Conservation (phyloP, 2,888 invertebrate species). For the Xanthia icteritia region DNA sequence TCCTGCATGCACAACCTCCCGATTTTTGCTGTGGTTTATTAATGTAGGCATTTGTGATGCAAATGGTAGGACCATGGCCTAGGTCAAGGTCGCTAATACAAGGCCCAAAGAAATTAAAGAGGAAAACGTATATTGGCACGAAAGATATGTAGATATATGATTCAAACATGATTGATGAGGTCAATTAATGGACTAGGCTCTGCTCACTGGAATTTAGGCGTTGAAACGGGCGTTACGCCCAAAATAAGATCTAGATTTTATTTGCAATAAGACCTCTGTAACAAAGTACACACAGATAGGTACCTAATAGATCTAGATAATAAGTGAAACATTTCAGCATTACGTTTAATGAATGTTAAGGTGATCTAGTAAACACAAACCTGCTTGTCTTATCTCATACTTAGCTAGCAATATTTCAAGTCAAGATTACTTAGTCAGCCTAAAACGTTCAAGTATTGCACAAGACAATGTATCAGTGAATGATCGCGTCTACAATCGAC, state of each 20-base stretch:
- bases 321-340: background rate
- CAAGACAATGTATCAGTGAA: conserved; percentile 21
- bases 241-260: background rate
- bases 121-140: conserved; percentile 16
- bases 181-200: background rate
- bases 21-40: background rate
- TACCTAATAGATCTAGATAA: background rate
- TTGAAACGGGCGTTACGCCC: background rate
- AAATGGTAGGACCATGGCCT: conserved; percentile 1
- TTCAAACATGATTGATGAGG: conserved; percentile 22
- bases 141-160: background rate
- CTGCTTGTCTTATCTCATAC: background rate
- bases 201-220: background rate
- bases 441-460: conserved; percentile 10
- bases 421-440: background rate
- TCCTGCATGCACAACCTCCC: background rate
- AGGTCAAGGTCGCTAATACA: conserved; percentile 26
- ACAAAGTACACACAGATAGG: background rate
- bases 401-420: background rate
- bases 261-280: background rate
- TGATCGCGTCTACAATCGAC: conserved; percentile 31
- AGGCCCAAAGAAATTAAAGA: conserved; percentile 16
- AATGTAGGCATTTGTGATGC: conserved; percentile 1
- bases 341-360: no score
- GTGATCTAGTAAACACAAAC: background rate